These are phyloP conservation scores for Zeugodacus cucurbitae DNA, from an alignment of 1,140 invertebrate species.

Conservation along the genomic window DNA sequence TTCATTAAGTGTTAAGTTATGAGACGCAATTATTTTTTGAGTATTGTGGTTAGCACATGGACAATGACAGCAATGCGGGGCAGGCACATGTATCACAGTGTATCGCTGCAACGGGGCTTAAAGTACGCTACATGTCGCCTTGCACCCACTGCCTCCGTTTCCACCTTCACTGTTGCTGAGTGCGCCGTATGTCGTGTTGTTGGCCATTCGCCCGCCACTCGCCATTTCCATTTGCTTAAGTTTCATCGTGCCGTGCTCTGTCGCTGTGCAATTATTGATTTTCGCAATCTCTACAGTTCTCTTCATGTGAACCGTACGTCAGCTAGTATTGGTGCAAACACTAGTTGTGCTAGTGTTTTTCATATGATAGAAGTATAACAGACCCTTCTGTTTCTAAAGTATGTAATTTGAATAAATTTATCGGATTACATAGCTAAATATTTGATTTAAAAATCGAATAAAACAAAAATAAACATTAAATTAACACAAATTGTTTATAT, in stretches of 20 bases:
- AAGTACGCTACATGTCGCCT: constrained; percentile 13
- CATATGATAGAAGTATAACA: neutral
- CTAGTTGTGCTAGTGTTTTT: neutral
- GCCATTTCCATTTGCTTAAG: constrained; percentile 5
- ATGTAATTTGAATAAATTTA: neutral
- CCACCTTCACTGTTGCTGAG: neutral
- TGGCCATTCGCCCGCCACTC: constrained; percentile 34
- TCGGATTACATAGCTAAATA: neutral
- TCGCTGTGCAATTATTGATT: constrained; percentile 31
- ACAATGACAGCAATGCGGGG: neutral
- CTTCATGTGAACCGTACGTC: neutral
- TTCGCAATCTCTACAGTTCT: constrained; percentile 13
- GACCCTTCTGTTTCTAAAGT: neutral
- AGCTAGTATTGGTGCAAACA: neutral
- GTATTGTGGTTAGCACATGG: constrained; percentile 18
- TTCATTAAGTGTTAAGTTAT: neutral
- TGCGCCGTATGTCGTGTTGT: neutral
- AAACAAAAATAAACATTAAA: neutral
- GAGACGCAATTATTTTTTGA: neutral
- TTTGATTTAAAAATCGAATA: neutral
- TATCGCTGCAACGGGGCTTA: constrained; percentile 24
- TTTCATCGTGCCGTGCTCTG: constrained; percentile 2
- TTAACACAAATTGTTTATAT: neutral
- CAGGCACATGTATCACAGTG: neutral
- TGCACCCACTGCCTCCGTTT: neutral